These are phyloP conservation scores for Pseudochromis fuscus DNA, from an alignment of 2,797 vertebrate genomes.

Conservation along the genomic window DNA sequence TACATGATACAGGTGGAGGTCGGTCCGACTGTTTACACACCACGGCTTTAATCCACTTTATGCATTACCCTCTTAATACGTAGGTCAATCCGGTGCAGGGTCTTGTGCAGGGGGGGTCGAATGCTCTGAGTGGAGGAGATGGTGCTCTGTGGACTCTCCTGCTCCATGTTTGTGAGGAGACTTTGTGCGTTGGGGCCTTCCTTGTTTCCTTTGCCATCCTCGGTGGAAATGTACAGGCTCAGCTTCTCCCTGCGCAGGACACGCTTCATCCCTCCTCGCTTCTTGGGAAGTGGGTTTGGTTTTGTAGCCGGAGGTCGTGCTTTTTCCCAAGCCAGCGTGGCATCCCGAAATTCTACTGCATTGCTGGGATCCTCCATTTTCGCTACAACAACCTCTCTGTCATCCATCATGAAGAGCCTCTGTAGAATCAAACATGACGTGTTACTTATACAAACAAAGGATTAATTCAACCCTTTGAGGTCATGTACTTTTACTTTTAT, in stretches of 20 bases:
- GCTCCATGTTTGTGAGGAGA: slow-evolving; percentile 87
- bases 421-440: slow-evolving; percentile 55
- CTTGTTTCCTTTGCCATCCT: slow-evolving; percentile 76
- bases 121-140: slow-evolving; percentile 86
- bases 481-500: too few relatives aligned
- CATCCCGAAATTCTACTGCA: slow-evolving; percentile 83
- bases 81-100: slow-evolving; percentile 84
- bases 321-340: slow-evolving; percentile 87
- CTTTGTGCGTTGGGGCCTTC: slow-evolving; percentile 79
- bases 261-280: slow-evolving; percentile 74
- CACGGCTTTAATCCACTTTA: background rate
- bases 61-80: slow-evolving; percentile 79
- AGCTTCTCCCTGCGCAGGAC: slow-evolving; percentile 84
- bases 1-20: background rate
- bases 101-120: slow-evolving; percentile 84
- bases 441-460: too few relatives aligned
- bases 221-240: slow-evolving; percentile 80
- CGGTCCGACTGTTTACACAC: background rate
- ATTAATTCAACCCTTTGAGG: too few relatives aligned
- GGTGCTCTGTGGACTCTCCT: slow-evolving; percentile 88
- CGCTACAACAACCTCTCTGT: slow-evolving; percentile 75
- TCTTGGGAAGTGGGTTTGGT: slow-evolving; percentile 52
- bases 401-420: slow-evolving; percentile 88
- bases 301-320: slow-evolving; percentile 54
- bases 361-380: slow-evolving; percentile 81